Base-by-base conservation (phyloP, 2,113 vertebrate species). In the Rafetus swinhoei region DNA sequence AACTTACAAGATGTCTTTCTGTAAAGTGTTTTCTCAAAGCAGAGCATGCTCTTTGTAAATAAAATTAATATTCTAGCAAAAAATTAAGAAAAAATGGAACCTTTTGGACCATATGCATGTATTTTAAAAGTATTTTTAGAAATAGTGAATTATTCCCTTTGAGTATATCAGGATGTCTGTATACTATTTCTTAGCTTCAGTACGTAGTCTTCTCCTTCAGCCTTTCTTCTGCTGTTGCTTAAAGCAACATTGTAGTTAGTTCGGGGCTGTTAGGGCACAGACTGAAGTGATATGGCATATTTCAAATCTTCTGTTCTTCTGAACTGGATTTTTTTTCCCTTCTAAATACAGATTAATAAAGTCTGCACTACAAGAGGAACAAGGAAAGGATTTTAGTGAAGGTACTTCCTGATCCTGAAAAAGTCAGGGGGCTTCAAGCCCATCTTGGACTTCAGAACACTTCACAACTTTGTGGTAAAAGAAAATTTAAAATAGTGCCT, bases 271-370 rank as follows among this genome's bases (percentile, higher is more conserved):
- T 86, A 87, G 91, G 93, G 79, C 90, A 81, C 87, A 96, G 74
- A 79, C 89, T 93, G 88, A 96, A 96, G 95, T 95, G 84, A 88
- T 95, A 60, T 52, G 59, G 56, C 94, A 39, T 94, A 90, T 87
- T 95, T 95, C 85, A 96, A 97, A 87, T 93, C 90, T 97, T 95
- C 94, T 92, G 22, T 92, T 96, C 94, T 96, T 98, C 97, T 97
- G 95, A 97, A 97, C 57, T 82, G 96, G 96, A 95, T 96, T 93
- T 95, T 96, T 96, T 97, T 95, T 93, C 96, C 97, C 97, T 97
- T 98, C 97, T 97, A 97, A 98, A 97, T 97, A 95, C 96, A 97
- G 97, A 97, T 97, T 96, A 98, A 96, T 97, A 98, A 97, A 96
- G 95, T 91, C 85, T 95, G 87, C 96, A 94, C 94, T 94, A 95